Evolutionary conservation across 92 coral and sea anemone species (phyloP).

Genomic region (Porites evermanni): DNA sequence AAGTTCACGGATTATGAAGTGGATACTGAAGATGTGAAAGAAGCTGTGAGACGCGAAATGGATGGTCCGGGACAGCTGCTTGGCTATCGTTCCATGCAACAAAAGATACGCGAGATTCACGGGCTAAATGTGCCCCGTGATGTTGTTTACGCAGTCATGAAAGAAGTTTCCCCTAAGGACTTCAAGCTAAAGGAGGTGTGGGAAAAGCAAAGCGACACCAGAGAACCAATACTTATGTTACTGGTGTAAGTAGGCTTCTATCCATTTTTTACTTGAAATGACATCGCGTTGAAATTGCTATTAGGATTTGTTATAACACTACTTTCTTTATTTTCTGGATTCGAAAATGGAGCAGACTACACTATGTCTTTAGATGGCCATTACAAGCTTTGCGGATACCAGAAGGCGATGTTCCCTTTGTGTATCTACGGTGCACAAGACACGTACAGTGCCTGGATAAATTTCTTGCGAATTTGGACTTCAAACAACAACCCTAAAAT

Average conservation of each 20-base stretch:
- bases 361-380: conserved; percentile 79
- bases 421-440: conserved; percentile 74
- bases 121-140: conserved; percentile 44
- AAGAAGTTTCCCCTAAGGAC: conserved; percentile 41
- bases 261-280: conserved; percentile 5
- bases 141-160: conserved; percentile 48
- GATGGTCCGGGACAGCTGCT: conserved; percentile 61
- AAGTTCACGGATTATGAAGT: conserved; percentile 39
- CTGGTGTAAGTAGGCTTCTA: background rate
- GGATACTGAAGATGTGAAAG: conserved; percentile 47
- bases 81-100: conserved; percentile 61
- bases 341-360: conserved; percentile 46
- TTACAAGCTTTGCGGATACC: conserved; percentile 82
- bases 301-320: too few species aligned
- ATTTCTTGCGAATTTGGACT: conserved; percentile 77
- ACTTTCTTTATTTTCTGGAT: too few species aligned
- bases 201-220: conserved; percentile 13
- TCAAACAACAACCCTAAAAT: conserved; percentile 69
- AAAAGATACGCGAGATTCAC: conserved; percentile 51
- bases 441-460: conserved; percentile 61
- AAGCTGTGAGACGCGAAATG: conserved; percentile 53
- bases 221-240: background rate
- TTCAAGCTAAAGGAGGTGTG: conserved; percentile 20
- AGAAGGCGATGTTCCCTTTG: conserved; percentile 77
- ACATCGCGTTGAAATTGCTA: too few species aligned